Evolutionary conservation across 2,888 invertebrate species (phyloP).

Genomic region (Ectemnius continuus): DNA sequence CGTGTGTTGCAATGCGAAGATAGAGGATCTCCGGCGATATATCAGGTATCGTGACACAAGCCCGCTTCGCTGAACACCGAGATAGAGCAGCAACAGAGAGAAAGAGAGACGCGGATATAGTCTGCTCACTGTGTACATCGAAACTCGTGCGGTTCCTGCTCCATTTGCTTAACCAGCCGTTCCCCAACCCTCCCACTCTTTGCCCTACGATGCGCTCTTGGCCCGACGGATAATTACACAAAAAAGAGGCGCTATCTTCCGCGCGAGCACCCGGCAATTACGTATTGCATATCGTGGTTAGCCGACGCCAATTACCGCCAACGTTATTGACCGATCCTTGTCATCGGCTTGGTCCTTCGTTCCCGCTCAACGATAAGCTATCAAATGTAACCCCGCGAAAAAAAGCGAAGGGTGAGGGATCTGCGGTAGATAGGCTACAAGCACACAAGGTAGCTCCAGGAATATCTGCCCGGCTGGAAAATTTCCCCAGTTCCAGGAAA

Average conservation of each 20-base stretch:
- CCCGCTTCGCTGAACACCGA: not conserved
- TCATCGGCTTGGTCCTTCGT: not conserved
- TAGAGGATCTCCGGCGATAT: constrained; percentile 61
- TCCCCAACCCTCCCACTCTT: not conserved
- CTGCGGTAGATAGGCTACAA: too few species aligned
- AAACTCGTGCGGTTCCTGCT: constrained; percentile 17
- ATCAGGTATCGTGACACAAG: constrained; percentile 63
- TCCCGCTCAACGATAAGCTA: constrained; percentile 27
- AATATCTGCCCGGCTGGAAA: too few species aligned
- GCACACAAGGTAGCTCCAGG: too few species aligned
- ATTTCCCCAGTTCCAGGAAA: too few species aligned
- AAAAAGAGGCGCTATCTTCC: constrained; percentile 56
- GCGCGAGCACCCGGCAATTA: constrained; percentile 44
- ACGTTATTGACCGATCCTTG: constrained; percentile 30
- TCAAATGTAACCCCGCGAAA: not conserved
- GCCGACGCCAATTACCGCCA: constrained; percentile 5
- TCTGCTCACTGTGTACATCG: not conserved
- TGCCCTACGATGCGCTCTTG: not conserved
- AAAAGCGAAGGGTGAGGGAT: too few species aligned
- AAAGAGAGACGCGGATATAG: not conserved
- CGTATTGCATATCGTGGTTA: constrained; percentile 20
- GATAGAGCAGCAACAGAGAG: constrained; percentile 5
- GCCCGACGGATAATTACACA: constrained; percentile 53
- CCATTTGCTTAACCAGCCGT: constrained; percentile 15
- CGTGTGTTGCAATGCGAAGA: constrained; percentile 61